Evolutionary conservation across 2,888 invertebrate species (phyloP).

Genomic region (Archips xylosteana): DNA sequence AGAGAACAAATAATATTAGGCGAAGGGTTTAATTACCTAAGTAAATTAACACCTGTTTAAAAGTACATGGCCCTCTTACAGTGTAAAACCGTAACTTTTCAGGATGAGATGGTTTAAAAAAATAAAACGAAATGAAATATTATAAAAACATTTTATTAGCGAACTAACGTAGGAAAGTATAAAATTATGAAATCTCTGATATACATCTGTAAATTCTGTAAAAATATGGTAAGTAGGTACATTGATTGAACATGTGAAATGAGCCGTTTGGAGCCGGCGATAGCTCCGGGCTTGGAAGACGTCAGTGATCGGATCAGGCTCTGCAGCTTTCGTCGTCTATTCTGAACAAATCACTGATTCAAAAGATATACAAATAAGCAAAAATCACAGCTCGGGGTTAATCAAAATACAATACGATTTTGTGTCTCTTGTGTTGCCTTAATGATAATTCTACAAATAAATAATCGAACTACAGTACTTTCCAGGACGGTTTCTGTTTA

Average conservation of each 20-base stretch:
- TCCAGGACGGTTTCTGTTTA: slow-evolving; percentile 71
- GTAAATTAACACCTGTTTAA: too few relatives aligned
- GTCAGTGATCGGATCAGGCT: slow-evolving; percentile 49
- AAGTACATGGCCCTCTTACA: too few relatives aligned
- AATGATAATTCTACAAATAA: slow-evolving; percentile 80
- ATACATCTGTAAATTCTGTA: slow-evolving; percentile 82
- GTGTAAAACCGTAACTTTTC: background rate
- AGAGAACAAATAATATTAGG: too few relatives aligned
- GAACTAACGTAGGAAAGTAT: slow-evolving; percentile 85
- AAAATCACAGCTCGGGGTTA: slow-evolving; percentile 85
- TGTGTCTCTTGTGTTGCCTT: slow-evolving; percentile 77
- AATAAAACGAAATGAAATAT: slow-evolving; percentile 51
- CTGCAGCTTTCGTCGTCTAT: slow-evolving; percentile 29
- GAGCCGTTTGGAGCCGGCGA: slow-evolving; percentile 2
- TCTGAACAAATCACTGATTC: slow-evolving; percentile 31
- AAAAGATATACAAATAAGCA: slow-evolving; percentile 78
- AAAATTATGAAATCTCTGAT: slow-evolving; percentile 82
- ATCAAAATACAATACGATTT: slow-evolving; percentile 81
- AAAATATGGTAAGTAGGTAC: slow-evolving; percentile 67
- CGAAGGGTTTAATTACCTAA: too few relatives aligned
- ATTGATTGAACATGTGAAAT: slow-evolving; percentile 8
- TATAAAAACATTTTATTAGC: slow-evolving; percentile 85
- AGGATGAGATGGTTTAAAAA: background rate
- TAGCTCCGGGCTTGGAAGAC: slow-evolving; percentile 57
- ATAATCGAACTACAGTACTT: slow-evolving; percentile 79